Base-by-base conservation (phyloP, 1,140 invertebrate species). In the Cecropterus lyciades region DNA sequence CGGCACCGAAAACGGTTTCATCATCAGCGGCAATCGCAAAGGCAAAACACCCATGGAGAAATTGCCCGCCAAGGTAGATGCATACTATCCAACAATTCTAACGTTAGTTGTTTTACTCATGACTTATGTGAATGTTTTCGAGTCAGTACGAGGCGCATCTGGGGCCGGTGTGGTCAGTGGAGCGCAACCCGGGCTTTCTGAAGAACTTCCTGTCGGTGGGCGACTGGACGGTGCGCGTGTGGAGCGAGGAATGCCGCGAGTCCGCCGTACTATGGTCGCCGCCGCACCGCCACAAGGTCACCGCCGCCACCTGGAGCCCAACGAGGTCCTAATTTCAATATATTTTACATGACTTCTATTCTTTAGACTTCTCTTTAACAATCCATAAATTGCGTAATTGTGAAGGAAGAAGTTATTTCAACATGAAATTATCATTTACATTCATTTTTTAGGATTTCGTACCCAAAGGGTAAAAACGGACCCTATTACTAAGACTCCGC, bases 121-220 rank as follows among this genome's bases (percentile, higher is more conserved):
- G 27, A 30, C 7, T 30, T 2, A 37, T 37, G 33, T n/a, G 33
- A 3, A 11, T 37, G 2, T 37, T 37, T 20, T 55, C 98, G 17
- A 8, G 96, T 7, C 65, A 93, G 87, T 98, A 96, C 81, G 93
- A 94, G 51, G 96, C 96, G 1, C 97, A 98, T 75, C 92, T 95
- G 70, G 97, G 97, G 0, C 96, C 97, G 0, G 95, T 98, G 0
- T 95, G 96, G 74, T 94, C 95, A 7, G 87, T 98, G 16, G 95
- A 97, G 76, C 93, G 97, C 73, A 98, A 98, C 93, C 96, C 97
- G 8, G 95, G 95, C 10, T 98, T 97, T 89, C 93, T 97, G 0
- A 97, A 97, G 85, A 98, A 98, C 89, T 98, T 98, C 84, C 91
- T 98, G 10, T 97, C 97, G 3, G 95, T 98, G 46, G 97, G 97